These are phyloP conservation scores for Danio choprae DNA, from an alignment of 2,797 vertebrate genomes.

Conservation along the genomic window DNA sequence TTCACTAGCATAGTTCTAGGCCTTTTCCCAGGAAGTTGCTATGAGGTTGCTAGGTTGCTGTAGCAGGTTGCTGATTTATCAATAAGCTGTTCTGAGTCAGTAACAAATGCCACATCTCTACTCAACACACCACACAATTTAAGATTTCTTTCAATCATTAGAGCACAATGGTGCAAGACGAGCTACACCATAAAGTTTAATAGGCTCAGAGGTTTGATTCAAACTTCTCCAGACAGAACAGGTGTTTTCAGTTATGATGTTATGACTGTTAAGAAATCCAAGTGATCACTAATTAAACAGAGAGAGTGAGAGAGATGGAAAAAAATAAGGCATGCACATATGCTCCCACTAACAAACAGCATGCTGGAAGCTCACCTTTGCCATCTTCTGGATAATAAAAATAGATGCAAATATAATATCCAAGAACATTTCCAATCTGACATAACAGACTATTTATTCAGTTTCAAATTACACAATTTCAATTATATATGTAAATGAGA, in stretches of 20 bases:
- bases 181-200: neutral
- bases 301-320: constrained; percentile 2
- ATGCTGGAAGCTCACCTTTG: constrained; percentile 35
- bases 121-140: neutral
- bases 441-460: neutral
- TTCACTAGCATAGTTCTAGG: no score
- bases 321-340: neutral
- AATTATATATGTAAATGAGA: constrained; percentile 8
- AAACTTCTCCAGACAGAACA: constrained; percentile 12
- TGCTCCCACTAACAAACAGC: neutral
- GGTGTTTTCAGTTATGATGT: constrained; percentile 8
- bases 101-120: no score
- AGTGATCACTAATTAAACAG: constrained; percentile 10
- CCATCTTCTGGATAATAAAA: constrained; percentile 45
- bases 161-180: neutral
- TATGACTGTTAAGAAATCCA: constrained; percentile 1
- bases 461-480: neutral
- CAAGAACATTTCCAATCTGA: neutral
- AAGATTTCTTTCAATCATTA: neutral
- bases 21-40: no score
- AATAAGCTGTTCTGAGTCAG: no score
- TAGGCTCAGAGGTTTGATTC: neutral
- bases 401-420: neutral
- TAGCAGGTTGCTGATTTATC: no score
- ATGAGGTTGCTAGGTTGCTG: no score